Percentiles rank a stretch among this genome's conserved stretches.
phyloP scores from a whole-genome alignment of 2,797 vertebrate species.

The Notamacropus eugenii region DNA sequence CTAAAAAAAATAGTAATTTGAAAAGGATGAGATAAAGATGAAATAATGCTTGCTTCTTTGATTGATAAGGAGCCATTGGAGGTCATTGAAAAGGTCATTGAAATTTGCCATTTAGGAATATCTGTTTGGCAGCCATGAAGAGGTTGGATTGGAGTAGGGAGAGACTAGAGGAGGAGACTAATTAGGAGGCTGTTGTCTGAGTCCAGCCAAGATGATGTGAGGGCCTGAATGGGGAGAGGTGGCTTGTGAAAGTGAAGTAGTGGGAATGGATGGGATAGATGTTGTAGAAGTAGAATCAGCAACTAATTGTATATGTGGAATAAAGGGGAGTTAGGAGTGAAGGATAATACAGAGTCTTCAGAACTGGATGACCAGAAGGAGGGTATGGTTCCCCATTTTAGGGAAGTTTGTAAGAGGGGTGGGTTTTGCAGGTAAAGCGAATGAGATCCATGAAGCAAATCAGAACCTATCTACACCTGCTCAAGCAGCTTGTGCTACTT shows the following conservation, averaged over 20 bases:
- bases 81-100: neutral
- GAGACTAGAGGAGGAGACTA: neutral
- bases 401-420: neutral
- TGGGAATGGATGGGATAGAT: neutral
- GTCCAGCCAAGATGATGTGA: neutral
- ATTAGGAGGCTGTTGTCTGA: neutral
- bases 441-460: neutral
- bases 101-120: neutral
- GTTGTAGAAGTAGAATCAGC: neutral
- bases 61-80: neutral
- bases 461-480: neutral
- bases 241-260: neutral
- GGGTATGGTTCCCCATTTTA: neutral
- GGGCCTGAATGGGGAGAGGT: neutral
- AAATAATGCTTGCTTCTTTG: neutral
- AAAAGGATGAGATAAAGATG: neutral
- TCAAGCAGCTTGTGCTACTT: neutral
- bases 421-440: neutral
- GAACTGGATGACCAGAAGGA: neutral
- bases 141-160: neutral
- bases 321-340: neutral
- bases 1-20: neutral
- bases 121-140: neutral
- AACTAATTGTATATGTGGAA: neutral
- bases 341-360: neutral